Evolutionary conservation across 2,888 invertebrate genomes (phyloP).

Genomic region (Cheilosia variabilis): DNA sequence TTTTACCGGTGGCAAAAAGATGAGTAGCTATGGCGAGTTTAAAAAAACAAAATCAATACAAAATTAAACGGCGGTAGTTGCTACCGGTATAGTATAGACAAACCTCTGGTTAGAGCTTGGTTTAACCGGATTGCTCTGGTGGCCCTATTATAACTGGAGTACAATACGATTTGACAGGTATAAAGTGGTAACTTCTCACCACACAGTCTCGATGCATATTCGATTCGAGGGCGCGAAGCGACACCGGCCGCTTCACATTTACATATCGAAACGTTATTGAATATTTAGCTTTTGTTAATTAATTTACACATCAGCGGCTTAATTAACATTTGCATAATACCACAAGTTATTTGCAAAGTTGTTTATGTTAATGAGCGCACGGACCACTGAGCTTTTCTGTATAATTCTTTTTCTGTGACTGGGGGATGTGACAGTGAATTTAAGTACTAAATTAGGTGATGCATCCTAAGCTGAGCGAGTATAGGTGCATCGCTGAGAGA

Average conservation of each 20-base stretch:
- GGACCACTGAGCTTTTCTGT: slow-evolving; percentile 15
- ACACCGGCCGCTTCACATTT: slow-evolving; percentile 31
- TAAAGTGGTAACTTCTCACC: slow-evolving; percentile 49
- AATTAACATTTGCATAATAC: slow-evolving; percentile 68
- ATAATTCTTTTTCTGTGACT: neutral
- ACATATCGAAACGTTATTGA: slow-evolving; percentile 67
- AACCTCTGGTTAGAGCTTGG: slow-evolving; percentile 21
- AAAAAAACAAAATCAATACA: slow-evolving; percentile 22
- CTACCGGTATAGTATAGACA: slow-evolving; percentile 3
- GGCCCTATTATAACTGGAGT: slow-evolving; percentile 20
- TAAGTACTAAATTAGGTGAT: neutral
- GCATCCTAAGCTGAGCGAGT: neutral
- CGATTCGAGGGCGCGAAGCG: slow-evolving; percentile 37
- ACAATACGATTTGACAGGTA: slow-evolving; percentile 54
- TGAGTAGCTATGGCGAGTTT: slow-evolving; percentile 4
- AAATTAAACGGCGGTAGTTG: slow-evolving; percentile 9
- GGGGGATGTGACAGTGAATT: too few relatives aligned
- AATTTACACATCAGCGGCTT: slow-evolving; percentile 64
- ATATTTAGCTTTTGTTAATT: slow-evolving; percentile 73
- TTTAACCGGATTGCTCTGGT: slow-evolving; percentile 48
- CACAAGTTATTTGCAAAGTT: slow-evolving; percentile 38
- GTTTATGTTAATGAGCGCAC: slow-evolving; percentile 40
- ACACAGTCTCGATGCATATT: slow-evolving; percentile 13
- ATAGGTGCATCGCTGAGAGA: neutral
- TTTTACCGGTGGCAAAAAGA: neutral